Conservation (phyloP, 1,140 invertebrate genomes). For the Drosophila equinoxialis region DNA sequence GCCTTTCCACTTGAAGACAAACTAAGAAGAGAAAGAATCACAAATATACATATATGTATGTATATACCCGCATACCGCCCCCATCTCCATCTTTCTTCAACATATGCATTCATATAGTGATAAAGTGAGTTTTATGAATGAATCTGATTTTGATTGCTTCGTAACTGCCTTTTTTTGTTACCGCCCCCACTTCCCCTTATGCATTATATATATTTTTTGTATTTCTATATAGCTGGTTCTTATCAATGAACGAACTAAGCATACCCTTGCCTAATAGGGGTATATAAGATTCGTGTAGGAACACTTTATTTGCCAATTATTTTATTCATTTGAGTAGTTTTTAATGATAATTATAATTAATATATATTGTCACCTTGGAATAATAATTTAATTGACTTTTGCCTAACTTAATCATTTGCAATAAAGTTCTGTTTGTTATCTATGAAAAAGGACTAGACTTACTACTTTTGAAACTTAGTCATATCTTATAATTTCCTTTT, state of each 20-base stretch:
- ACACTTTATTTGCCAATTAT: too few relatives aligned
- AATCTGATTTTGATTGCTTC: slow-evolving; percentile 70
- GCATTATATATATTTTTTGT: background rate
- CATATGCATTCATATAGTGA: slow-evolving; percentile 30
- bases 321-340: too few relatives aligned
- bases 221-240: slow-evolving; percentile 20
- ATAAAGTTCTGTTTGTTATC: too few relatives aligned
- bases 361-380: too few relatives aligned
- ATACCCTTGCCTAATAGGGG: background rate
- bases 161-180: slow-evolving; percentile 32
- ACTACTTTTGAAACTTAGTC: too few relatives aligned
- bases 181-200: background rate
- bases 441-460: too few relatives aligned
- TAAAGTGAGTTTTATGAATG: slow-evolving; percentile 71
- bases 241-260: slow-evolving; percentile 52
- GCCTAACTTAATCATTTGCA: too few relatives aligned
- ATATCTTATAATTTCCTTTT: too few relatives aligned
- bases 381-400: too few relatives aligned
- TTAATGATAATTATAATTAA: too few relatives aligned
- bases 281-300: background rate
- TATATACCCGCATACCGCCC: slow-evolving; percentile 25
- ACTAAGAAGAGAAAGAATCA: background rate
- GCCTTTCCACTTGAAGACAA: background rate
- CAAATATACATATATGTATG: background rate
- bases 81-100: slow-evolving; percentile 9